Base-by-base conservation (phyloP, 1,140 invertebrate genomes). In the Heliconius himera region DNA sequence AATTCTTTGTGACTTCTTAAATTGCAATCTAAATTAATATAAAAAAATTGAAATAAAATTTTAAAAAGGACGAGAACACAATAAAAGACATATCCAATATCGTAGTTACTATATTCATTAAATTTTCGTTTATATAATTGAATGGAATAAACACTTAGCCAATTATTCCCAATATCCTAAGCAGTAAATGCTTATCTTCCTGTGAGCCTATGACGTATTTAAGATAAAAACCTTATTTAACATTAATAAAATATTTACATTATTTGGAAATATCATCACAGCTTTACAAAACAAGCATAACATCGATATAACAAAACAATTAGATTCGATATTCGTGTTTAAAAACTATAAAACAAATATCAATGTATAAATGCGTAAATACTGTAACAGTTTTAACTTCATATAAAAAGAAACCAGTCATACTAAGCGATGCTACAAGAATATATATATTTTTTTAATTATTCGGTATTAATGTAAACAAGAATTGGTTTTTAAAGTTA, bases 201-300 rank as follows among this genome's bases (percentile, higher is more conserved):
- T 90, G 90, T 92, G 91, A 93, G 90, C 91, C 80, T 89, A 94
- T 91, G 90, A 94, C 89, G 82, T 88, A 87, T 82, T 85, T 87
- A 85, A 82, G 86, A 89, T 89, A 92, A 88, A 46, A 91, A 89
- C 86, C 89, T 93, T 93, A 93, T 83, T 85, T 88, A 93, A 93
- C 90, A 91, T 89, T 91, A 90, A 91, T 91, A 93, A 90, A 90
- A 89, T 94, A 94, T 93, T 92, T 93, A 94, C 91, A 93, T 89
- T 93, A 92, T 94, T 94, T 94, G 93, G 93, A 91, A 91, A 91
- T 92, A 87, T 93, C 91, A 93, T 94, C 93, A 94, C 93, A 94
- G 93, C 92, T 91, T 90, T 91, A 93, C 93, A 89, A 94, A 93
- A 93, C 89, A 94, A 94, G 91, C 91, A 93, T 91, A 93, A 93